A percentile compares a stretch with the other conserved stretches of the same genome.
Conservation (phyloP, 2,113 vertebrate species). For the Numida meleagris region DNA sequence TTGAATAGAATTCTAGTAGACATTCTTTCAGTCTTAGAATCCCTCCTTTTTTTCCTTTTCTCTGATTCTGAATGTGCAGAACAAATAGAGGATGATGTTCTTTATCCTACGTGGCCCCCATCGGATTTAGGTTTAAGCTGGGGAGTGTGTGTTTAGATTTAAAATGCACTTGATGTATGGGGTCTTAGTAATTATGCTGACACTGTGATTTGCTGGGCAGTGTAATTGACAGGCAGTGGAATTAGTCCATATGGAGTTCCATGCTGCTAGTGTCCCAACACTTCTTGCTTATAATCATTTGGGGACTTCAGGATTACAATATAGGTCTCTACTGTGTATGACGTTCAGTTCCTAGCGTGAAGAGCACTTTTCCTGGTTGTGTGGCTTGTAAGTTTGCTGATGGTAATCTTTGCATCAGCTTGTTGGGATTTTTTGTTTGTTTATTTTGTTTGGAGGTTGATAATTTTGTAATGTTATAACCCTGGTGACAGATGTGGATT, state of each 20-base stretch:
- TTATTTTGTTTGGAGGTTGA: not conserved
- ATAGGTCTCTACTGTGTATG: not conserved
- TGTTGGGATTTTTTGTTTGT: not conserved
- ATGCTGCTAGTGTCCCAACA: not conserved
- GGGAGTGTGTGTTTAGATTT: not conserved
- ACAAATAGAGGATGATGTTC: not conserved
- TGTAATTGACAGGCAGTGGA: not conserved
- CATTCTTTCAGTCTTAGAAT: not conserved
- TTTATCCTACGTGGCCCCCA: rapidly evolving
- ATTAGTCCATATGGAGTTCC: not conserved
- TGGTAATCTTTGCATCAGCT: rapidly evolving
- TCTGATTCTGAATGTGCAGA: not conserved
- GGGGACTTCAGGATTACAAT: not conserved
- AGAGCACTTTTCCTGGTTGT: not conserved
- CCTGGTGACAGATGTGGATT: not conserved
- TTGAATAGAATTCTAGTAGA: not conserved
- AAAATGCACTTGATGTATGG: not conserved
- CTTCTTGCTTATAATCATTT: not conserved
- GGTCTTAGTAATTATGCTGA: not conserved
- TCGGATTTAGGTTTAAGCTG: not conserved
- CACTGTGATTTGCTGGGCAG: not conserved
- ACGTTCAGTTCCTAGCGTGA: not conserved
- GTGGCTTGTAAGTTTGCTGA: not conserved
- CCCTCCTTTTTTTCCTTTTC: not conserved
- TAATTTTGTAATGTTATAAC: not conserved